A percentile compares a stretch with the other conserved stretches of the same genome.
phyloP scores from a whole-genome alignment of 2,113 vertebrate species.

The Macrotis lagotis region DNA sequence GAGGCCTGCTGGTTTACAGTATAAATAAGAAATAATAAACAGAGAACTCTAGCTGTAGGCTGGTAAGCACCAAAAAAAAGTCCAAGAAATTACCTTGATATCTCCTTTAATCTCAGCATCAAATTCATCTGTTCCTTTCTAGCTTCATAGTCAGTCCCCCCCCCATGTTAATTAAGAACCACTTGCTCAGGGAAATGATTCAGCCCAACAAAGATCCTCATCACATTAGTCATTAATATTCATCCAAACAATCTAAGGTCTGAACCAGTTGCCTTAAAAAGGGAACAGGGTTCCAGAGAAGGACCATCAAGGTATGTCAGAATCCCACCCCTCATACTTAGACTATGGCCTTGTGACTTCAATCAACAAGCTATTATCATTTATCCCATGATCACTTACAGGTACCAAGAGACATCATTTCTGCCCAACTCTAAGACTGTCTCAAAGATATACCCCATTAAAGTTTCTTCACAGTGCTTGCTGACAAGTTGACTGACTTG shows the following conservation, averaged over 20 bases:
- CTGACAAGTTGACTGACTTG: background rate
- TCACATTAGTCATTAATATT: background rate
- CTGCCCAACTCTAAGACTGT: background rate
- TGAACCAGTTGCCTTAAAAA: background rate
- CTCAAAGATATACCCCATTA: background rate
- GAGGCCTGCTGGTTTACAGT: background rate
- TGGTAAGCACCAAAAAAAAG: background rate
- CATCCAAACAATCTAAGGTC: background rate
- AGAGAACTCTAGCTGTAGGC: background rate
- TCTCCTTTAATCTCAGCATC: background rate
- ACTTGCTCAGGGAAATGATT: background rate
- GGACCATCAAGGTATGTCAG: background rate
- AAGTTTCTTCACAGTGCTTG: background rate
- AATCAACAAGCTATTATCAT: background rate
- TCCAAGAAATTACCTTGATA: background rate
- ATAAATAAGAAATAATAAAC: slow-evolving; percentile 20
- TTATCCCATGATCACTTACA: background rate
- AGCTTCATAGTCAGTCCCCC: background rate
- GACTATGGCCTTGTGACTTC: background rate
- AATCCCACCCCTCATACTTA: background rate
- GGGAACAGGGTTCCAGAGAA: background rate
- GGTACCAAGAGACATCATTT: background rate
- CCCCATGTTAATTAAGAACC: background rate
- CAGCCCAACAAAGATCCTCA: background rate
- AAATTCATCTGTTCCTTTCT: background rate